Evolutionary conservation across 2,888 invertebrate genomes (phyloP).

Genomic region (Lasioglossum villosulum): DNA sequence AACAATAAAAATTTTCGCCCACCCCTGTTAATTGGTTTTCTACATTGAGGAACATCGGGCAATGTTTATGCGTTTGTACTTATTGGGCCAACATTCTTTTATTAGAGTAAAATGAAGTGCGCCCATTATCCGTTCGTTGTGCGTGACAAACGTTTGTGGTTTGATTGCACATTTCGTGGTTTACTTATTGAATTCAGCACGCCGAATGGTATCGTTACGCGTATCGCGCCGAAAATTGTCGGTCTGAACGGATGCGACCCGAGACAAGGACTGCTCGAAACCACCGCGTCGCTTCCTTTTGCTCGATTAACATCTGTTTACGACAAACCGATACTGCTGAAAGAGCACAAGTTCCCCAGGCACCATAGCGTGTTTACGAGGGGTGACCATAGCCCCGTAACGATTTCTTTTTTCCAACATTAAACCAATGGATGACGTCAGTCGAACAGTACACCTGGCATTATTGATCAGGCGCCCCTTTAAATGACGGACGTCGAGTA

Average conservation of each 20-base stretch:
- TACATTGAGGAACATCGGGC: background rate
- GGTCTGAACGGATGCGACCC: conserved; percentile 3
- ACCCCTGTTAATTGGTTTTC: background rate
- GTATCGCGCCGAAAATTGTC: background rate
- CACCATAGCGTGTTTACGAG: conserved; percentile 51
- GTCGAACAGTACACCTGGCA: conserved; percentile 49
- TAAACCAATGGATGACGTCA: conserved; percentile 68
- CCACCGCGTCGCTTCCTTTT: conserved; percentile 21
- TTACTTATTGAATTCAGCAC: background rate
- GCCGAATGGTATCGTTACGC: background rate
- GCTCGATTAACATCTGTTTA: conserved; percentile 51
- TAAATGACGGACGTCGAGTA: conserved; percentile 31
- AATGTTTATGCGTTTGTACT: background rate
- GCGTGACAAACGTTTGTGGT: background rate
- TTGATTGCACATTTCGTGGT: background rate
- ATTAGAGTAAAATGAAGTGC: background rate
- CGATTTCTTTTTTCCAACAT: conserved; percentile 63
- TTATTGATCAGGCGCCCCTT: conserved; percentile 53
- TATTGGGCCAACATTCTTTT: background rate
- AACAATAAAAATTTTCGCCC: too few species aligned
- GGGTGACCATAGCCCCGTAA: conserved; percentile 68
- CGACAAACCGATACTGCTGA: conserved; percentile 24
- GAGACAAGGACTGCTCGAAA: background rate
- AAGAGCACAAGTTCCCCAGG: conserved; percentile 36
- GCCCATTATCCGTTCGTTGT: background rate